phyloP scores from a whole-genome alignment of 2,888 invertebrate genomes.

The Perithous albicinctus region DNA sequence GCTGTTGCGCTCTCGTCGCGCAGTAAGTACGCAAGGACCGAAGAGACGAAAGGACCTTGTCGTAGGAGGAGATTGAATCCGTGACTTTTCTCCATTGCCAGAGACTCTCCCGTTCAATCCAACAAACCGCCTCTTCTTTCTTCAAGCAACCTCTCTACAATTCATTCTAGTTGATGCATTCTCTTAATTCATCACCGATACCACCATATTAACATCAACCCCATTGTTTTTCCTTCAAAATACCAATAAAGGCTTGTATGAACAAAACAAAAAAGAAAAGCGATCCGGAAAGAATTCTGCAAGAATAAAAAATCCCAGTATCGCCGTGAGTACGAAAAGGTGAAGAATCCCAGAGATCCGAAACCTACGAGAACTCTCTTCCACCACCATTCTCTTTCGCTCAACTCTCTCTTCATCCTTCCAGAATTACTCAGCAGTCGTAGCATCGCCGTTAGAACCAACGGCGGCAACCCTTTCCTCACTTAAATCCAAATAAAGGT shows the following conservation, averaged over 20 bases:
- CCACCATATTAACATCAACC: neutral
- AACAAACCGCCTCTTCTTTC: neutral
- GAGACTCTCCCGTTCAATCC: constrained; percentile 43
- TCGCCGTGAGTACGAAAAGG: constrained; percentile 2
- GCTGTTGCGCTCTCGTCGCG: constrained; percentile 30
- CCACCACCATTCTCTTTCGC: constrained; percentile 58
- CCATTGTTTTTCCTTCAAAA: neutral
- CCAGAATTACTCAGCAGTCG: constrained; percentile 37
- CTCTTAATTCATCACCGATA: neutral
- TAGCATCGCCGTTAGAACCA: constrained; percentile 40
- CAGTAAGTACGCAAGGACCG: constrained; percentile 26
- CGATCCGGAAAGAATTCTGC: neutral
- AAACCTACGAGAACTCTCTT: constrained; percentile 52
- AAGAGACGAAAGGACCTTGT: constrained; percentile 49
- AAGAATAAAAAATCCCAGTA: neutral
- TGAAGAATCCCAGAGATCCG: constrained; percentile 16
- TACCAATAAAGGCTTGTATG: neutral
- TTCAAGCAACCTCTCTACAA: neutral
- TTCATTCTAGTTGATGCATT: constrained; percentile 4
- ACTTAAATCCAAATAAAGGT: constrained; percentile 82
- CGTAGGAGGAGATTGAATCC: constrained; percentile 68
- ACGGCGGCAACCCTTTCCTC: constrained; percentile 81
- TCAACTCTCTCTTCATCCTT: constrained; percentile 60
- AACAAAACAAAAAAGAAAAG: neutral
- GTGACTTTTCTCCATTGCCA: constrained; percentile 69